These are phyloP conservation scores for Parauchenoglanis punctatus DNA, from an alignment of 2,797 vertebrate genomes.

Conservation along the genomic window DNA sequence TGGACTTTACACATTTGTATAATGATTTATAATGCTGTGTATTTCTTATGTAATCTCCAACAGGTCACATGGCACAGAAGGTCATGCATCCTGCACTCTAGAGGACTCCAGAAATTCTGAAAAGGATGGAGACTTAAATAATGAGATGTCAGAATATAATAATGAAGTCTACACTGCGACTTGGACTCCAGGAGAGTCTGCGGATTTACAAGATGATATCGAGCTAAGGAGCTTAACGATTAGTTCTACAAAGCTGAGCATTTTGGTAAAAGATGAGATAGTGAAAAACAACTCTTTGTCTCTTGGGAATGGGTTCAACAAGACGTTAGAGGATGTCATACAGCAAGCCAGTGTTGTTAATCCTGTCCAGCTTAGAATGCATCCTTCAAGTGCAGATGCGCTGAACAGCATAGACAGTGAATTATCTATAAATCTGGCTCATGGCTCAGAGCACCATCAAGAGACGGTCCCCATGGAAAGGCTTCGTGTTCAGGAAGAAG, in stretches of 20 bases:
- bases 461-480: background rate
- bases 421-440: background rate
- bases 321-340: background rate
- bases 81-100: background rate
- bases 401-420: background rate
- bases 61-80: conserved; percentile 6
- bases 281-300: background rate
- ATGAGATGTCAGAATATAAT: background rate
- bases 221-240: conserved; percentile 1
- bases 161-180: background rate
- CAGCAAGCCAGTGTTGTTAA: background rate
- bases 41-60: conserved; percentile 8
- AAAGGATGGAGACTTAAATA: background rate
- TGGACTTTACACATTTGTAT: background rate
- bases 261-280: background rate
- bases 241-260: background rate
- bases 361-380: background rate
- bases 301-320: background rate
- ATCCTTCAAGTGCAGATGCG: background rate
- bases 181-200: background rate
- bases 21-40: background rate
- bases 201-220: conserved; percentile 10
- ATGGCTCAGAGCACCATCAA: background rate
- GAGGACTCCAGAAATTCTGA: background rate
- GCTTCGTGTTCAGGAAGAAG: background rate